Evolutionary conservation across 2,888 invertebrate species (phyloP), one percentile per base, ranked within the genome.

Genomic region (Corbicula japonica): DNA sequence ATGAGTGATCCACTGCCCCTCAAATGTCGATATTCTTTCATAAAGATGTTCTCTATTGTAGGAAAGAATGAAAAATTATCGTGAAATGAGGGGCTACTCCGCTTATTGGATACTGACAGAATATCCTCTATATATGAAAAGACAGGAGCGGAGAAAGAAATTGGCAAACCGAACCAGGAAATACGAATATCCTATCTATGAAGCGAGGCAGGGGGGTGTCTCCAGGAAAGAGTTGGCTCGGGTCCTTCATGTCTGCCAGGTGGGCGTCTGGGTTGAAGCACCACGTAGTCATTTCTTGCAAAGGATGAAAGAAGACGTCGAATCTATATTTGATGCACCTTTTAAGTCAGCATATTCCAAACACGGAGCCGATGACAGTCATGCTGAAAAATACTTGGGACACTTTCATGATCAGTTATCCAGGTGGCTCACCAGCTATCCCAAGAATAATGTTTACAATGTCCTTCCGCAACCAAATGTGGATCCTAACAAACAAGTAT

Each of bases 401-500:
- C 88, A 89, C 6, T 86, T 79, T 35, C 62, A 80, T 48, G 68
- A 82, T 2, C 76, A 84, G 38, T 71, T 88, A 18, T 73, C 75
- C 8, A 65, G 88, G 28, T 87, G 87, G 83, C 70, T 87, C 10
- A 68, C 76, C 23, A 77, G 66, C 28, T 86, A 81, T 75, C 73
- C 83, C 5, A 63, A 79, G 34, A 44, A 52, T 44, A 60, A 65
- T 10, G 58, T 56, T 0, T 56, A 79, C 30, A 74, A 73, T 12
- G 38, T 50, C 8, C 26, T 56, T 32, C 48, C 46, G 0, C 44
- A 56, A 32, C 15, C 34, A 0, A 34, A 44, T 1, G 70, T 73
- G 34, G 87, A 89, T 65, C 79, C 80, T 5, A 88, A 89, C 68
- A 56, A 72, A 46, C 41, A 48, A 8, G 62, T 44, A 15, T 89